phyloP scores from a whole-genome alignment of 2,888 invertebrate genomes.

The Electrophaes corylata region DNA sequence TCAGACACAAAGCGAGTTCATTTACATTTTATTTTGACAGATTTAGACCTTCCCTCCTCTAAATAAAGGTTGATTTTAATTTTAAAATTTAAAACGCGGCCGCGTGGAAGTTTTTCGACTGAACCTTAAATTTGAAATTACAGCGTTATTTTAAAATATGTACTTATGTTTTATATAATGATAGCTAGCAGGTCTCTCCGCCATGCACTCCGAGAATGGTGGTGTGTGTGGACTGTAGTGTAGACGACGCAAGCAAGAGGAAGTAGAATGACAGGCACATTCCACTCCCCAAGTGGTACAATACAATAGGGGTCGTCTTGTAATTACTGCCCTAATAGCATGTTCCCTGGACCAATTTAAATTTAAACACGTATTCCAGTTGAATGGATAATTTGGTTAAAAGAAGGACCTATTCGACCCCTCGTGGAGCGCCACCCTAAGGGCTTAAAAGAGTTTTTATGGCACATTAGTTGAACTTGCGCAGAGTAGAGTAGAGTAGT shows the following conservation, averaged over 20 bases:
- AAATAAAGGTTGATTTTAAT: neutral
- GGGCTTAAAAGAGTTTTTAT: slow-evolving; percentile 23
- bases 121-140: neutral
- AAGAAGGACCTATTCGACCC: slow-evolving; percentile 15
- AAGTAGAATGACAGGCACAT: slow-evolving; percentile 17
- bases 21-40: neutral
- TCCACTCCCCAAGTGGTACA: slow-evolving; percentile 11
- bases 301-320: slow-evolving; percentile 9
- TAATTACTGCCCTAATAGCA: slow-evolving; percentile 19
- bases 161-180: too few relatives aligned
- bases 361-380: slow-evolving; percentile 24
- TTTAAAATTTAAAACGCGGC: neutral
- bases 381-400: slow-evolving; percentile 25
- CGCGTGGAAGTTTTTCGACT: neutral
- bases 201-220: too few relatives aligned
- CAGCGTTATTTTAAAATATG: too few relatives aligned
- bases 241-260: neutral
- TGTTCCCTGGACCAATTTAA: slow-evolving; percentile 20
- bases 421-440: slow-evolving; percentile 23
- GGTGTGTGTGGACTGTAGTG: too few relatives aligned
- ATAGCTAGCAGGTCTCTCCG: too few relatives aligned
- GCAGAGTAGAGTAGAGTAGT: slow-evolving; percentile 4
- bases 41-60: slow-evolving; percentile 4
- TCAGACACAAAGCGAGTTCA: slow-evolving; percentile 7
- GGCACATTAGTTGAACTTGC: slow-evolving; percentile 10